Conservation (phyloP, 2,888 invertebrate species). For the Hololepta plana region DNA sequence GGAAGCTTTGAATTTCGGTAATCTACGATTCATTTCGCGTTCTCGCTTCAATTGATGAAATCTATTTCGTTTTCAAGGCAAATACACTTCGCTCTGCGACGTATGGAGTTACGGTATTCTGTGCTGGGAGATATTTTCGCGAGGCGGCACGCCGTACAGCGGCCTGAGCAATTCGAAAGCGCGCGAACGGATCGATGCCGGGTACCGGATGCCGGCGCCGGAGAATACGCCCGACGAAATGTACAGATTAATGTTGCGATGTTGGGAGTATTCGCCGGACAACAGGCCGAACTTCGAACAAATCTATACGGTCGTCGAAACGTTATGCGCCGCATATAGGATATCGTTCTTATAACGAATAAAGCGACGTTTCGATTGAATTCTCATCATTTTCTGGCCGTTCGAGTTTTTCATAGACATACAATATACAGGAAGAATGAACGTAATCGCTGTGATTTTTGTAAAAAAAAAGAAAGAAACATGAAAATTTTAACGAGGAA, state of each 20-base stretch:
- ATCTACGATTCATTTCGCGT: slow-evolving; percentile 10
- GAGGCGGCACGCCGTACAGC: slow-evolving; percentile 83
- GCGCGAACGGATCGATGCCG: slow-evolving; percentile 82
- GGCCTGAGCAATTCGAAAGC: slow-evolving; percentile 90
- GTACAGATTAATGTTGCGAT: slow-evolving; percentile 77
- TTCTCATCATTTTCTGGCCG: no score
- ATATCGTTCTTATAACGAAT: slow-evolving; percentile 17
- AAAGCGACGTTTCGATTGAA: not conserved
- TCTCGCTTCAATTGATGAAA: slow-evolving; percentile 3
- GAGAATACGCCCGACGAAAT: slow-evolving; percentile 77
- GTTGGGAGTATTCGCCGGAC: slow-evolving; percentile 89
- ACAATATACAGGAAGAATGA: no score
- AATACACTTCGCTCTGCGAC: slow-evolving; percentile 88
- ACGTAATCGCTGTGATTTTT: no score
- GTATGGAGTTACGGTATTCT: slow-evolving; percentile 95
- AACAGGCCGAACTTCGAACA: slow-evolving; percentile 85
- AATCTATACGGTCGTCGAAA: slow-evolving; percentile 62
- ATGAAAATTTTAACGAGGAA: no score
- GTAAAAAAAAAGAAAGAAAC: no score
- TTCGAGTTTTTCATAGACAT: no score
- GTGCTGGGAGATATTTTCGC: slow-evolving; percentile 93
- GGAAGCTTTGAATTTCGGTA: slow-evolving; percentile 86
- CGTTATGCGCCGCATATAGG: slow-evolving; percentile 25
- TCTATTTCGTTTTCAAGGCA: slow-evolving; percentile 35
- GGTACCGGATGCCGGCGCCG: slow-evolving; percentile 85